Conservation (phyloP, 1,140 invertebrate species). For the Atopsyche davidsoni region DNA sequence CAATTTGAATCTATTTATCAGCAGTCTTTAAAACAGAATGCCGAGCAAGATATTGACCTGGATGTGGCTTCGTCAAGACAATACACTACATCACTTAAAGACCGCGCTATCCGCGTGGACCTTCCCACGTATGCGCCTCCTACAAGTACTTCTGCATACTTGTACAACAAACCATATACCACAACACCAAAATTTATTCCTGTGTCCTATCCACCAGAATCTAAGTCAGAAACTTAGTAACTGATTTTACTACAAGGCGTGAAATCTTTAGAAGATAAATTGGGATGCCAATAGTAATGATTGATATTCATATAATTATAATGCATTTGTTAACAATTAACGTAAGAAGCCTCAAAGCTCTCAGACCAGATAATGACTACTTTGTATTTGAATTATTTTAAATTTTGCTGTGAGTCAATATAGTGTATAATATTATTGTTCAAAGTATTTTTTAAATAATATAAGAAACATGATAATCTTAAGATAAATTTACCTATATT, state of each 20-base stretch:
- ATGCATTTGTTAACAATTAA: too few relatives aligned
- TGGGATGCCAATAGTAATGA: too few relatives aligned
- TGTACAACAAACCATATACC: conserved; percentile 17
- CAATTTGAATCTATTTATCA: conserved; percentile 45
- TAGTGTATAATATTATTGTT: too few relatives aligned
- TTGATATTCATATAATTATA: too few relatives aligned
- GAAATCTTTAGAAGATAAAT: too few relatives aligned
- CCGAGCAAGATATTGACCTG: conserved; percentile 18
- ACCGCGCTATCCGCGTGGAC: conserved; percentile 36
- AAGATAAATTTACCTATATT: too few relatives aligned
- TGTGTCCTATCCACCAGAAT: conserved; percentile 24
- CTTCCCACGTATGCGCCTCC: conserved; percentile 45
- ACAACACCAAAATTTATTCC: conserved; percentile 28
- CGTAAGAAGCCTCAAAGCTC: too few relatives aligned
- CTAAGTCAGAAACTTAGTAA: conserved; percentile 2
- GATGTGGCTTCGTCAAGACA: conserved; percentile 10
- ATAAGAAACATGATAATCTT: too few relatives aligned
- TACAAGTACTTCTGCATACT: conserved; percentile 24
- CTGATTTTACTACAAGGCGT: not conserved
- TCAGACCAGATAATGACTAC: too few relatives aligned
- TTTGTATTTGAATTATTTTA: too few relatives aligned
- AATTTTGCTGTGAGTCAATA: too few relatives aligned
- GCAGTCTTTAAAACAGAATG: conserved; percentile 34
- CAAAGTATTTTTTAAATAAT: too few relatives aligned
- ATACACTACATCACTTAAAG: conserved; percentile 12